Evolutionary conservation across 2,113 vertebrate species (phyloP), one percentile per base, ranked within the genome.

Genomic region (Silurus glanis): DNA sequence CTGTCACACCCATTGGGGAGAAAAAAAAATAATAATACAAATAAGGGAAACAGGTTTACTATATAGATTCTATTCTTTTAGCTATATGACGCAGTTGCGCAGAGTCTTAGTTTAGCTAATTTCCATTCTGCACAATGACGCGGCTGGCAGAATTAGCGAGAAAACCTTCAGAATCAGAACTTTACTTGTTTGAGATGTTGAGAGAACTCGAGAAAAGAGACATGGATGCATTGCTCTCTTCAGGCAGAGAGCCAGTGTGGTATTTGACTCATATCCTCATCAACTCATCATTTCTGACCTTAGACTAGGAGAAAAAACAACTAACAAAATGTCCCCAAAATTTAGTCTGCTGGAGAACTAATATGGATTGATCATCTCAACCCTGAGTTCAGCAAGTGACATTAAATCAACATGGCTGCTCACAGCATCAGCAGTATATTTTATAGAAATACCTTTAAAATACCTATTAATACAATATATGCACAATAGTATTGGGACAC

Each of bases 11-110:
- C 25, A 56, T 0, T 21, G 4, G 59, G 17, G 19, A 25, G 55
- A 6, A 37, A n/a, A 49, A 75, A 14, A 14, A n/a, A n/a, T n/a
- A n/a, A n/a, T n/a, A n/a, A 69, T 2, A 64, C 4, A 19, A 61
- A 61, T 16, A 17, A 16, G 47, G 72, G 10, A 74, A 80, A 80
- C 76, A 59, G 76, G 55, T 80, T 80, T 80, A 21, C 25, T 37
- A 19, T 51, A 47, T 2, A 4, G 16, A 21, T 6, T 47, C 37
- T 3, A 47, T 72, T 72, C 69, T 72, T 47, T 47, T 45, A 72
- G 37, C 6, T 0, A 0, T 25, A n/a, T 9, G 12, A 9, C 3
- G 9, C 23, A 12, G 62, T 17, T 17, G 14, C 28, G 2, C 66
- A 0, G 4, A 47, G 69, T 72, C 69, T 49, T 45, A 21, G 45